phyloP scores from a whole-genome alignment of 2,888 invertebrate species.

The Bembecia ichneumoniformis region DNA sequence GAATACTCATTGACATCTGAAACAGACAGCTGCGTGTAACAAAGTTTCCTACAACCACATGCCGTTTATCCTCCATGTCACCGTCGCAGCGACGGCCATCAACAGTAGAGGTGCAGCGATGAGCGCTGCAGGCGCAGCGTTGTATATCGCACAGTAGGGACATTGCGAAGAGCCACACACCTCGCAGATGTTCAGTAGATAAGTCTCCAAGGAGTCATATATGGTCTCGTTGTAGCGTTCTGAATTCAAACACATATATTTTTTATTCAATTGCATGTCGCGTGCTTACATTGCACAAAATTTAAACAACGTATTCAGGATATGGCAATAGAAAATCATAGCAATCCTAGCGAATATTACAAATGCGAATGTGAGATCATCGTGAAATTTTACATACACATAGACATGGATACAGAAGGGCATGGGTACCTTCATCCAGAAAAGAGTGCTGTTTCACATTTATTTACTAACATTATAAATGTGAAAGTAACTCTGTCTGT shows the following conservation, averaged over 20 bases:
- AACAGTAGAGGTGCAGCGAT: slow-evolving; percentile 20
- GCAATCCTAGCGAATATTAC: too few relatives aligned
- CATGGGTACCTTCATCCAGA: too few relatives aligned
- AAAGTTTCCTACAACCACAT: neutral
- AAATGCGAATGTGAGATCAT: too few relatives aligned
- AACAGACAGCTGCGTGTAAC: neutral
- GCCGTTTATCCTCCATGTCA: slow-evolving; percentile 13
- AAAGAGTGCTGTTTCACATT: too few relatives aligned
- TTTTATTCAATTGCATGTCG: neutral
- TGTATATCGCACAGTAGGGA: slow-evolving; percentile 92
- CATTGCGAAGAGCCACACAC: slow-evolving; percentile 96
- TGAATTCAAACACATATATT: slow-evolving; percentile 42
- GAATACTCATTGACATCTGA: neutral
- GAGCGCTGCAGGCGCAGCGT: slow-evolving; percentile 61
- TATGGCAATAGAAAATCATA: neutral
- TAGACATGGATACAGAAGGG: too few relatives aligned
- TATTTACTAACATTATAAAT: too few relatives aligned
- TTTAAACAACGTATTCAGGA: neutral
- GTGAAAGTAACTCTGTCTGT: too few relatives aligned
- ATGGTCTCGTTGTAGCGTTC: slow-evolving; percentile 94
- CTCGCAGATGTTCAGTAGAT: slow-evolving; percentile 91
- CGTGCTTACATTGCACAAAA: too few relatives aligned
- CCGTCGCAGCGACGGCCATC: slow-evolving; percentile 14
- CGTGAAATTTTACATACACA: too few relatives aligned
- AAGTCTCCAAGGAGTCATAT: slow-evolving; percentile 88